Evolutionary conservation across 2,888 invertebrate genomes (phyloP).

Genomic region (Bhutanitis thaidina): DNA sequence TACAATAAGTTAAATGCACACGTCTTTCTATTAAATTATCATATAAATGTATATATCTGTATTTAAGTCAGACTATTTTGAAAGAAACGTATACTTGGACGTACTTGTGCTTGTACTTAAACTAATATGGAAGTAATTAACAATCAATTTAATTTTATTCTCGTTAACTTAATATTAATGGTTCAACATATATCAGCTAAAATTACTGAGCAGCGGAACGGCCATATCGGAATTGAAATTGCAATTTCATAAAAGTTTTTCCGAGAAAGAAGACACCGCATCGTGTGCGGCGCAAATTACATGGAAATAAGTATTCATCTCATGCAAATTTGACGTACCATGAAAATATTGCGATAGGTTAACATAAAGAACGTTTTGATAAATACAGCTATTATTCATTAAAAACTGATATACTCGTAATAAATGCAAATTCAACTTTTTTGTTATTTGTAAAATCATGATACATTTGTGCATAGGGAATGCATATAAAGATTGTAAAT

Average conservation of each 20-base stretch:
- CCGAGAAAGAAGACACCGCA: conserved; percentile 39
- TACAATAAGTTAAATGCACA: too few relatives aligned
- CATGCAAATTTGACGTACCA: conserved; percentile 41
- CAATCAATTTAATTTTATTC: conserved; percentile 18
- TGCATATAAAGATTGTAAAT: too few relatives aligned
- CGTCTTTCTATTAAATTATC: not conserved
- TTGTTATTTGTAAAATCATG: too few relatives aligned
- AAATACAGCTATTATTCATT: not conserved
- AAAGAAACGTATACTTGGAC: not conserved
- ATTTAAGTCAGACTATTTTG: not conserved
- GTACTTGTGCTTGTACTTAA: too few relatives aligned
- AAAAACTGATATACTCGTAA: too few relatives aligned
- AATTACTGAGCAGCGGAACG: conserved; percentile 26
- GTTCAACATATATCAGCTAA: conserved; percentile 19
- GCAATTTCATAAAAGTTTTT: conserved; percentile 37
- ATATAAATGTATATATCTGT: not conserved
- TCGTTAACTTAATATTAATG: conserved; percentile 27
- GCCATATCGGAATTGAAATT: conserved; percentile 25
- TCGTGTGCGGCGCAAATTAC: conserved; percentile 69
- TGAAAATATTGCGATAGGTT: conserved; percentile 5
- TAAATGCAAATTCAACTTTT: too few relatives aligned
- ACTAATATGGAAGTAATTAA: not conserved
- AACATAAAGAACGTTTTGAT: conserved; percentile 17
- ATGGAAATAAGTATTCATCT: conserved; percentile 57
- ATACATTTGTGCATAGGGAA: too few relatives aligned